Percentiles rank a stretch among this genome's conserved stretches.
These are phyloP conservation scores for Acanthopleura granulata DNA, from an alignment of 2,888 invertebrate genomes.

Conservation along the genomic window DNA sequence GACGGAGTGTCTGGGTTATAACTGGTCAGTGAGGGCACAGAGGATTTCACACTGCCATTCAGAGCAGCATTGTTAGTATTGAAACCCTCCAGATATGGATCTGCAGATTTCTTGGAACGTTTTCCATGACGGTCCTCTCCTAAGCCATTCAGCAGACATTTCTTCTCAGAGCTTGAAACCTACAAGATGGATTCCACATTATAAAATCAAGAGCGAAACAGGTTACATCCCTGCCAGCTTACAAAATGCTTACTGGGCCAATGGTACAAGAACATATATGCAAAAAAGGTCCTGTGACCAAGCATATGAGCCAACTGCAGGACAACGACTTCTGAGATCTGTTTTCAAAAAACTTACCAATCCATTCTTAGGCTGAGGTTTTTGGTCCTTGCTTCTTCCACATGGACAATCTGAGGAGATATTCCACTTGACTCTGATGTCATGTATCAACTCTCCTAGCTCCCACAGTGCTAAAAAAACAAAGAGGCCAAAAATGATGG, in stretches of 20 bases:
- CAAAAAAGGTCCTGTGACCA: too few species aligned
- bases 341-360: slow-evolving; percentile 28
- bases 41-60: slow-evolving; percentile 45
- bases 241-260: too few species aligned
- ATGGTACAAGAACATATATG: too few species aligned
- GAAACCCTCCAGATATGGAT: slow-evolving; percentile 19
- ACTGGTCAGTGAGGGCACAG: slow-evolving; percentile 27
- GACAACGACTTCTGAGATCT: too few species aligned
- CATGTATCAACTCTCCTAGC: slow-evolving; percentile 78
- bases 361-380: slow-evolving; percentile 60
- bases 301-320: too few species aligned
- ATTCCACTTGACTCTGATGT: slow-evolving; percentile 82
- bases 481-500: slow-evolving; percentile 5
- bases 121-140: slow-evolving; percentile 49
- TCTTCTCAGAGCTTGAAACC: slow-evolving; percentile 34
- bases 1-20: slow-evolving; percentile 52
- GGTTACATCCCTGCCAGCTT: too few species aligned
- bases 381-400: slow-evolving; percentile 46
- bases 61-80: slow-evolving; percentile 21
- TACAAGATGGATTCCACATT: not conserved
- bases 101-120: slow-evolving; percentile 31
- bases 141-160: slow-evolving; percentile 64
- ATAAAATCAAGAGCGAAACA: too few species aligned
- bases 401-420: slow-evolving; percentile 84
- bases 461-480: slow-evolving; percentile 66